Conservation (phyloP, 2,888 invertebrate species). For the Anticlea derivata region DNA sequence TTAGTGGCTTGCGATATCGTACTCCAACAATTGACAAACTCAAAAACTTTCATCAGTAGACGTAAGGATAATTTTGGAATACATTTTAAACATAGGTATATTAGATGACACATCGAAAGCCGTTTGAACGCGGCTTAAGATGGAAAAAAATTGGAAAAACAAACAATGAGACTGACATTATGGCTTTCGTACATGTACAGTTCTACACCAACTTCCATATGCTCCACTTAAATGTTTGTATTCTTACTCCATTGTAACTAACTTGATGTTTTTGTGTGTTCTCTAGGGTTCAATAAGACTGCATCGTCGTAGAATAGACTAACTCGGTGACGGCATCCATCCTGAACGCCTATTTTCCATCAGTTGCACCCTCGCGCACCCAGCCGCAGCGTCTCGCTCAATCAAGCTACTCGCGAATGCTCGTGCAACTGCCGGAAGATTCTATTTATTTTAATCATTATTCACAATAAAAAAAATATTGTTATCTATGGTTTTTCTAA, state of each 20-base stretch:
- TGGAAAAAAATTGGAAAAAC: too few species aligned
- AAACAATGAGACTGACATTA: too few species aligned
- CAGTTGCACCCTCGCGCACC: constrained; percentile 68
- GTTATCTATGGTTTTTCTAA: constrained; percentile 11
- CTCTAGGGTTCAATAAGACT: constrained; percentile 59
- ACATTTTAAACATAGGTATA: too few species aligned
- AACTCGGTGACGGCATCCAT: constrained; percentile 74
- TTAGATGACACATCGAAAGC: too few species aligned
- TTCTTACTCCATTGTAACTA: constrained; percentile 16
- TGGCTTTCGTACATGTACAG: background rate
- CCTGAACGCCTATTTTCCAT: constrained; percentile 73
- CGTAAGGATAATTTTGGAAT: too few species aligned
- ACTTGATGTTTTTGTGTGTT: constrained; percentile 43
- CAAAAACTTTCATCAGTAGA: too few species aligned
- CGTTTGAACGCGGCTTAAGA: too few species aligned
- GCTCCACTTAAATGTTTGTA: background rate
- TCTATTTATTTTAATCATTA: constrained; percentile 55
- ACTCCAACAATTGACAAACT: too few species aligned
- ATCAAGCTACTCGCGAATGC: constrained; percentile 36
- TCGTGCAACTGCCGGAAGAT: constrained; percentile 81
- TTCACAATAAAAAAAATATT: constrained; percentile 18
- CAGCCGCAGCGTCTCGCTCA: background rate
- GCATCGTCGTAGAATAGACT: constrained; percentile 54
- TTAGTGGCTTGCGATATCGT: too few species aligned
- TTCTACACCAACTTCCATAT: background rate